Evolutionary conservation across 2,797 vertebrate species (phyloP).

Genomic region (Karalla daura): DNA sequence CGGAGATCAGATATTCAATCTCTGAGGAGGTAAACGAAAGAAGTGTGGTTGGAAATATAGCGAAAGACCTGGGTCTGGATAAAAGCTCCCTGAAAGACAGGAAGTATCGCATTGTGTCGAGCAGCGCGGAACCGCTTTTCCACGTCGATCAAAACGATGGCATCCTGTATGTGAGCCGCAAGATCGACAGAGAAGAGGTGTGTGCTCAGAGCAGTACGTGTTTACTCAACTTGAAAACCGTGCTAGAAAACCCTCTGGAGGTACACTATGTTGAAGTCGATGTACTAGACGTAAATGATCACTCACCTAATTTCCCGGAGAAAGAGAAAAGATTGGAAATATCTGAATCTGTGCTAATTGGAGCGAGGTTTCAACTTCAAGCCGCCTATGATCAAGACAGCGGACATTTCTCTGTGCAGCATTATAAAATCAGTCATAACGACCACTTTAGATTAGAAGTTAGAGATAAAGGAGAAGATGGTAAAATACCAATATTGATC

Average conservation of each 20-base stretch:
- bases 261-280: slow-evolving; percentile 82
- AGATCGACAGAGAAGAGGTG: slow-evolving; percentile 82
- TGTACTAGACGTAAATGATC: slow-evolving; percentile 83
- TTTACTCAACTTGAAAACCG: slow-evolving; percentile 79
- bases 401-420: slow-evolving; percentile 52
- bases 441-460: slow-evolving; percentile 74
- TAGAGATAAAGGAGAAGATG: slow-evolving; percentile 60
- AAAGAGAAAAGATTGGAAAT: slow-evolving; percentile 56
- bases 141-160: slow-evolving; percentile 83
- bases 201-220: slow-evolving; percentile 73
- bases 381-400: slow-evolving; percentile 57
- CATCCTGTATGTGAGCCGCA: slow-evolving; percentile 77
- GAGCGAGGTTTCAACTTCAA: slow-evolving; percentile 58
- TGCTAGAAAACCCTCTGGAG: slow-evolving; percentile 81
- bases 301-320: slow-evolving; percentile 68
- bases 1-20: slow-evolving; percentile 78
- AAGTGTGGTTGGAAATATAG: slow-evolving; percentile 80
- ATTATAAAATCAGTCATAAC: slow-evolving; percentile 65
- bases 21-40: slow-evolving; percentile 79
- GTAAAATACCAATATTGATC: slow-evolving; percentile 72
- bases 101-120: slow-evolving; percentile 78
- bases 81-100: slow-evolving; percentile 60
- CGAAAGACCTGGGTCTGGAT: slow-evolving; percentile 82
- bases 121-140: slow-evolving; percentile 65
- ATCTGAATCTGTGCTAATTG: slow-evolving; percentile 65